phyloP scores from a whole-genome alignment of 2,888 invertebrate species.

The Orgyia antiqua region DNA sequence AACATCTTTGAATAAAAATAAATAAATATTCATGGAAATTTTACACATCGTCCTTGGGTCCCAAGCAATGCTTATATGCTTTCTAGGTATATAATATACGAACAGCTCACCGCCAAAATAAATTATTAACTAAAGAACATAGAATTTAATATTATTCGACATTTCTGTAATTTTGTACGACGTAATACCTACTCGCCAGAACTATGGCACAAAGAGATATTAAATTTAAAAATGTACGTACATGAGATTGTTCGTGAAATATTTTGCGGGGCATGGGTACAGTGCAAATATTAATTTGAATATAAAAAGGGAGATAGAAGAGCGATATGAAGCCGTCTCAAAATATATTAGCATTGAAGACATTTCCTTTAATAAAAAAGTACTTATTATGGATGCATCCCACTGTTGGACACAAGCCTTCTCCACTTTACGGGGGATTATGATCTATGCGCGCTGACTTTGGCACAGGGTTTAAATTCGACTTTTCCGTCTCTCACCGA shows the following conservation, averaged over 20 bases:
- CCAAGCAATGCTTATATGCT: too few species aligned
- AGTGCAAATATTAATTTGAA: conserved; percentile 16
- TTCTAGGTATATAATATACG: too few species aligned
- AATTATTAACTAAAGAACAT: conserved; percentile 27
- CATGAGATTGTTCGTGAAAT: conserved; percentile 33
- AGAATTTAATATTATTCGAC: conserved; percentile 45
- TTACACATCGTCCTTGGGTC: too few species aligned
- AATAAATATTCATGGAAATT: too few species aligned
- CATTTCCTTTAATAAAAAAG: too few species aligned
- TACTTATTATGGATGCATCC: too few species aligned
- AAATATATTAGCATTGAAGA: conserved; percentile 11
- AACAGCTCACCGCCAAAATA: conserved; percentile 4
- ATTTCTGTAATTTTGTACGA: conserved; percentile 48
- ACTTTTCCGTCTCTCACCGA: too few species aligned
- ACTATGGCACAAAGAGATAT: conserved; percentile 55
- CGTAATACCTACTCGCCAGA: conserved; percentile 42
- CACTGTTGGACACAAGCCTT: too few species aligned
- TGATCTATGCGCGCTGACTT: too few species aligned
- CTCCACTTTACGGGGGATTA: too few species aligned
- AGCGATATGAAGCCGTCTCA: conserved; percentile 10
- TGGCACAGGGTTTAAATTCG: too few species aligned
- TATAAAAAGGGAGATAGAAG: conserved; percentile 16
- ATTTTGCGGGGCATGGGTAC: conserved; percentile 11
- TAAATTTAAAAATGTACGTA: conserved; percentile 67
- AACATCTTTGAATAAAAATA: too few species aligned